Conservation (phyloP, 2,888 invertebrate genomes). For the Frankliniella intonsa region DNA sequence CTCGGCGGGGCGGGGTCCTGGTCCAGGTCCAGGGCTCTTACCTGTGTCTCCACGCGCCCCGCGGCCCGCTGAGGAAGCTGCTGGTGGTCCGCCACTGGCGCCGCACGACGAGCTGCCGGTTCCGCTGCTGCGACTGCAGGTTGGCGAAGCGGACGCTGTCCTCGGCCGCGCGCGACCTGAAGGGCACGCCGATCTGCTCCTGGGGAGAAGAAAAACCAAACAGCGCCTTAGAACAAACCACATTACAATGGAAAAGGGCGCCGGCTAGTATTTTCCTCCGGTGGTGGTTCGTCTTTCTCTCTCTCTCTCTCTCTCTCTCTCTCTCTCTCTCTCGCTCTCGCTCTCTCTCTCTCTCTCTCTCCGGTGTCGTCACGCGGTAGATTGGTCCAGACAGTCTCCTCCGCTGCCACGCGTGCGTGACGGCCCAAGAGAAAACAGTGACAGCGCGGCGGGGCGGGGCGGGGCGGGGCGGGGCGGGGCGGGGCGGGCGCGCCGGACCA, state of each 20-base stretch:
- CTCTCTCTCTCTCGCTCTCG: not conserved
- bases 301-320: not conserved
- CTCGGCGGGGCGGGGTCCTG: not conserved
- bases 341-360: not conserved
- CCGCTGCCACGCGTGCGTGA: too few species aligned
- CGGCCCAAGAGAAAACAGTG: too few species aligned
- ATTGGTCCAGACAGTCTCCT: too few species aligned
- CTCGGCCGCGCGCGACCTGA: constrained; percentile 50
- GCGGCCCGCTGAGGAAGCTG: constrained; percentile 53
- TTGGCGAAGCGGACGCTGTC: constrained; percentile 53
- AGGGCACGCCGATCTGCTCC: constrained; percentile 53
- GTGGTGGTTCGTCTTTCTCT: not conserved
- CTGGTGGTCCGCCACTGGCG: constrained; percentile 55
- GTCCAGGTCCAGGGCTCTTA: constrained; percentile 35
- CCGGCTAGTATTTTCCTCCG: too few species aligned
- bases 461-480: too few species aligned
- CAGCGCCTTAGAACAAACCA: not conserved
- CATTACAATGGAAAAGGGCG: too few species aligned
- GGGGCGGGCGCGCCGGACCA: too few species aligned
- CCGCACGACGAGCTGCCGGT: constrained; percentile 50
- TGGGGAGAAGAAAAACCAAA: constrained; percentile 40
- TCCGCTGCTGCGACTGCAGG: constrained; percentile 49
- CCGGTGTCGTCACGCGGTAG: too few species aligned
- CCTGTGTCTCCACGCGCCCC: constrained; percentile 49
- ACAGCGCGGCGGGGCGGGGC: too few species aligned